Evolutionary conservation across 2,113 vertebrate genomes (phyloP).

Genomic region (Tetraodon nigroviridis): DNA sequence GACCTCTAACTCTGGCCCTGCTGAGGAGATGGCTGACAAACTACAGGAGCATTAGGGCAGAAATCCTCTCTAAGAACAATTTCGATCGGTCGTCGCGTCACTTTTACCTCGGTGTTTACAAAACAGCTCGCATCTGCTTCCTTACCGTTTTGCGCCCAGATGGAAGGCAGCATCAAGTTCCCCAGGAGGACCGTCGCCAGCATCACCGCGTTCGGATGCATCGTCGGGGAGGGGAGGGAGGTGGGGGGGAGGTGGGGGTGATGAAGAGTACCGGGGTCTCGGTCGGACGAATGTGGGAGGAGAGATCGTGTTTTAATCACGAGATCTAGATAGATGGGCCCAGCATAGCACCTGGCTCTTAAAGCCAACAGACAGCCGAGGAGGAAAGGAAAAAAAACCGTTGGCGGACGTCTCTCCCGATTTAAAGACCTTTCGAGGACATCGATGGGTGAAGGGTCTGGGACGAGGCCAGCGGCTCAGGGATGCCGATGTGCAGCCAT

Average conservation of each 20-base stretch:
- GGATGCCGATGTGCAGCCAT: slow-evolving; percentile 67
- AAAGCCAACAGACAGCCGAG: slow-evolving; percentile 12
- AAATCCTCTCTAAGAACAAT: slow-evolving; percentile 35
- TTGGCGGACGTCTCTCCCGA: slow-evolving; percentile 13
- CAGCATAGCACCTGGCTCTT: slow-evolving; percentile 57
- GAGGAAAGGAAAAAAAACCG: slow-evolving; percentile 5
- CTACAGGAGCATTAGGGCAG: slow-evolving; percentile 25
- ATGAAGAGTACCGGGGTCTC: slow-evolving; percentile 38
- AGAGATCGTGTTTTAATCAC: slow-evolving; percentile 61
- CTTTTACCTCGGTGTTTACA: slow-evolving; percentile 31
- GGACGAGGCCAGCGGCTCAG: slow-evolving; percentile 60
- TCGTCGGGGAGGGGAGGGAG: too few species aligned
- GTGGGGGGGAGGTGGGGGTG: too few species aligned
- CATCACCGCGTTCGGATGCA: slow-evolving; percentile 66
- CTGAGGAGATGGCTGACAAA: slow-evolving; percentile 32
- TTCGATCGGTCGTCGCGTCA: slow-evolving; percentile 33
- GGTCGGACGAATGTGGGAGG: slow-evolving; percentile 59
- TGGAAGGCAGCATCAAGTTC: slow-evolving; percentile 66
- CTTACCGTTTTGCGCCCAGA: slow-evolving; percentile 77
- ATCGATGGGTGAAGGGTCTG: slow-evolving; percentile 35
- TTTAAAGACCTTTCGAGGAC: slow-evolving; percentile 32
- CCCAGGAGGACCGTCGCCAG: slow-evolving; percentile 65
- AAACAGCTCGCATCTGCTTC: slow-evolving; percentile 31
- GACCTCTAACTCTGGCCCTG: slow-evolving; percentile 30
- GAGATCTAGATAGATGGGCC: slow-evolving; percentile 57